Evolutionary conservation across 2,888 invertebrate species (phyloP).

Genomic region (Drosophila macrothrix): DNA sequence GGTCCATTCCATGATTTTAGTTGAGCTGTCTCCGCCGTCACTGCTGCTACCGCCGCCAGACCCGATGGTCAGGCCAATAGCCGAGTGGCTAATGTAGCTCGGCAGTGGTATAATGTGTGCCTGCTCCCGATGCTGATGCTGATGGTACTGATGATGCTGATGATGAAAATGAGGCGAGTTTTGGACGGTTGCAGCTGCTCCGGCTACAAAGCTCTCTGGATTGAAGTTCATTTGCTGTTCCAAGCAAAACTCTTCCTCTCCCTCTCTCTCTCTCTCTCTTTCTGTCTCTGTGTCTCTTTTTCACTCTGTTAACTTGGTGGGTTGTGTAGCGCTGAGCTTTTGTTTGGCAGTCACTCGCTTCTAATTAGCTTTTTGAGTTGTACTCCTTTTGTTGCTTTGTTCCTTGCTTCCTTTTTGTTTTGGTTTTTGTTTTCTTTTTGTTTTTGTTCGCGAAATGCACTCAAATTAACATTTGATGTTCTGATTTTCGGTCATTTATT

Average conservation of each 20-base stretch:
- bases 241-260: constrained; percentile 9
- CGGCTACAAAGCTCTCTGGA: constrained; percentile 67
- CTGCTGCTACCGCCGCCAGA: constrained; percentile 21
- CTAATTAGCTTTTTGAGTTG: constrained; percentile 3
- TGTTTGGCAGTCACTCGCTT: constrained; percentile 21
- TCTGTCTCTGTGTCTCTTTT: background rate
- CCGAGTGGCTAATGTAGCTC: constrained; percentile 39
- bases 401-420: constrained; percentile 22
- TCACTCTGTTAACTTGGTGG: constrained; percentile 43
- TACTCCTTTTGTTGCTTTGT: background rate
- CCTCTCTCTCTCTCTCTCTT: background rate
- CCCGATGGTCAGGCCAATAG: constrained; percentile 18
- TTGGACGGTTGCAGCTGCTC: constrained; percentile 61
- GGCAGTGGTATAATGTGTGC: constrained; percentile 62
- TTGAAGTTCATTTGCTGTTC: constrained; percentile 78
- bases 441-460: constrained; percentile 72
- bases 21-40: constrained; percentile 51
- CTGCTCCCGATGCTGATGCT: constrained; percentile 19
- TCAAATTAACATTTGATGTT: constrained; percentile 65
- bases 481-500: constrained; percentile 50
- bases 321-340: constrained; percentile 40
- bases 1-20: constrained; percentile 84
- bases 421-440: constrained; percentile 25
- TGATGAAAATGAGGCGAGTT: constrained; percentile 33
- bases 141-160: constrained; percentile 14